Percentiles rank a stretch among this genome's conserved stretches.
These are phyloP conservation scores for Agrotis segetum DNA, from an alignment of 2,888 invertebrate genomes.

Conservation along the genomic window DNA sequence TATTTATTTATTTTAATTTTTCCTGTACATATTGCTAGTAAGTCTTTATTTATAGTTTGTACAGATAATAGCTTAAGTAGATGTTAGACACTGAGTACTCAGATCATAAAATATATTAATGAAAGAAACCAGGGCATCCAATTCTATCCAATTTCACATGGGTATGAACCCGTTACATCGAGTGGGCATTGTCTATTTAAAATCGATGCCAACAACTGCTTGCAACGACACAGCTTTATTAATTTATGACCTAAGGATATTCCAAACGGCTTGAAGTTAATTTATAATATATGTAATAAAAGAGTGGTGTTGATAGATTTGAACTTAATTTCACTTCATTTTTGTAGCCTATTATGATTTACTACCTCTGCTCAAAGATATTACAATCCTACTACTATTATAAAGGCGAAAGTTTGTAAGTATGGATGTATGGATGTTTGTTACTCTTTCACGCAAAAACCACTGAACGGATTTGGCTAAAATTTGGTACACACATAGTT, in stretches of 20 bases:
- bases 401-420: no score
- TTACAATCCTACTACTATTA: no score
- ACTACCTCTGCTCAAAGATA: no score
- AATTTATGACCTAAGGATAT: conserved; percentile 52
- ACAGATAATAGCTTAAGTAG: no score
- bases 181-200: conserved; percentile 67
- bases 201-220: conserved; percentile 61
- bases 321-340: neutral
- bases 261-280: conserved; percentile 24
- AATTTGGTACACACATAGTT: no score
- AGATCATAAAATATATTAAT: conserved; percentile 31
- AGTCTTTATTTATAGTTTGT: no score
- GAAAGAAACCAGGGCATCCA: conserved; percentile 38
- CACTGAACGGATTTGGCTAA: no score
- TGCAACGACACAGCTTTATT: conserved; percentile 37
- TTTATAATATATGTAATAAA: conserved; percentile 47
- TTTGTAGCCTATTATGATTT: conserved; percentile 27
- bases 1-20: no score
- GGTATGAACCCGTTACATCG: conserved; percentile 38
- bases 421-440: no score
- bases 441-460: no score
- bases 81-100: no score
- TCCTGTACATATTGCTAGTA: no score
- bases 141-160: conserved; percentile 47
- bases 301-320: conserved; percentile 7